Conservation (phyloP, 1,140 invertebrate species). For the Hylyphantes graminicola region DNA sequence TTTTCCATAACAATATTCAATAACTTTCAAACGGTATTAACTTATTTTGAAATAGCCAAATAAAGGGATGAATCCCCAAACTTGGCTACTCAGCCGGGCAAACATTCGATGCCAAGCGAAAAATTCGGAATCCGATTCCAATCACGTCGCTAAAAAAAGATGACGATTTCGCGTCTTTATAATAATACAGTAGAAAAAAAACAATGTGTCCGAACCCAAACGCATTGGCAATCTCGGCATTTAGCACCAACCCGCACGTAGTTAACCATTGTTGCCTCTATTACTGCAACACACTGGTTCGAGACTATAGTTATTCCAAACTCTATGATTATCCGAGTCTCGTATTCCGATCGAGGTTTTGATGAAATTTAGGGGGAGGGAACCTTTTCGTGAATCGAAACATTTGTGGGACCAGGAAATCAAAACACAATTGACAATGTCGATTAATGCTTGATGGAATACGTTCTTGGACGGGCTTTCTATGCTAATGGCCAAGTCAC, state of each 20-base stretch:
- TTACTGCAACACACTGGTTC: slow-evolving; percentile 13
- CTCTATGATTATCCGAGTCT: slow-evolving; percentile 17
- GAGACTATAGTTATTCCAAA: slow-evolving; percentile 9
- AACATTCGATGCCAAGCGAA: too few relatives aligned
- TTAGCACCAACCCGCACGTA: slow-evolving; percentile 30
- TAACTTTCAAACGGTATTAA: too few relatives aligned
- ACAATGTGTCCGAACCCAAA: slow-evolving; percentile 24
- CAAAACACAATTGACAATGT: neutral
- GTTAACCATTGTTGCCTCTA: slow-evolving; percentile 37
- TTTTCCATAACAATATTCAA: too few relatives aligned
- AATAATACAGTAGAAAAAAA: slow-evolving; percentile 33
- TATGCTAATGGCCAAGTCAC: too few relatives aligned
- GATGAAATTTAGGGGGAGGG: slow-evolving; percentile 30
- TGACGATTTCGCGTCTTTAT: slow-evolving; percentile 32
- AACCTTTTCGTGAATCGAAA: slow-evolving; percentile 1
- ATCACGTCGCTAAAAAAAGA: slow-evolving; percentile 15
- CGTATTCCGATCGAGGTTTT: slow-evolving; percentile 15
- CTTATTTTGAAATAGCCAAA: too few relatives aligned
- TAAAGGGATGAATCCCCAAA: too few relatives aligned
- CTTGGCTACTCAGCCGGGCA: too few relatives aligned
- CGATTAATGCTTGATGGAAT: too few relatives aligned
- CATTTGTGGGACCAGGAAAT: slow-evolving; percentile 15
- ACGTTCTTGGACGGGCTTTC: too few relatives aligned
- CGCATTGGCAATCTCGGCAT: slow-evolving; percentile 36
- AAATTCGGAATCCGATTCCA: slow-evolving; percentile 4